Conservation (phyloP, 2,888 invertebrate genomes). For the Lycophotia porphyrea region DNA sequence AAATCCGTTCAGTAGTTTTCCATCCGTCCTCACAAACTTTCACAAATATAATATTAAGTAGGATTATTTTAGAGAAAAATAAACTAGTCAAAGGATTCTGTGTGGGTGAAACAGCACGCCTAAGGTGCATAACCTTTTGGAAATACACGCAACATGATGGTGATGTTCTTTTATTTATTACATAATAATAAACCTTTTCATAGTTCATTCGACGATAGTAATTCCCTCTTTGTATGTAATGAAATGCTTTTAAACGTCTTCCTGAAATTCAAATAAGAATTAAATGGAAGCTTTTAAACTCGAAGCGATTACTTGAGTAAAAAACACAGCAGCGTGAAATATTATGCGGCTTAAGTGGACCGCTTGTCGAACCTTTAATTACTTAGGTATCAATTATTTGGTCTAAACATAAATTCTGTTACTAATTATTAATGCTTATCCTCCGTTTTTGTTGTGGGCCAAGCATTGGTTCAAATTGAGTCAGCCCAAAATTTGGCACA, state of each 20-base stretch:
- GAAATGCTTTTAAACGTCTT: slow-evolving; percentile 17
- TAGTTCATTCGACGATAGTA: slow-evolving; percentile 14
- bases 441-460: no score
- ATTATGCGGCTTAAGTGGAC: slow-evolving; percentile 9
- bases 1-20: no score
- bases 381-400: slow-evolving; percentile 4
- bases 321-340: slow-evolving; percentile 9
- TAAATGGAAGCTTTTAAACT: slow-evolving; percentile 19
- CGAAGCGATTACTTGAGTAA: background rate
- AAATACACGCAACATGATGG: background rate
- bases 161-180: background rate
- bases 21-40: no score
- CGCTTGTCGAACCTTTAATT: slow-evolving; percentile 25
- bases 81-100: background rate
- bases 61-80: background rate
- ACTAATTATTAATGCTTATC: background rate
- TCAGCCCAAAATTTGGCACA: no score
- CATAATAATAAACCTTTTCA: background rate
- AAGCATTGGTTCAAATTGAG: background rate
- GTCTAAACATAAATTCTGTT: slow-evolving; percentile 5
- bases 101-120: background rate
- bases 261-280: background rate
- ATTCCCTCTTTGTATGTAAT: background rate
- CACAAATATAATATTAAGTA: no score
- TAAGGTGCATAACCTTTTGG: background rate